Conservation (phyloP, 2,888 invertebrate species). For the Hirtodrosophila alboralis region DNA sequence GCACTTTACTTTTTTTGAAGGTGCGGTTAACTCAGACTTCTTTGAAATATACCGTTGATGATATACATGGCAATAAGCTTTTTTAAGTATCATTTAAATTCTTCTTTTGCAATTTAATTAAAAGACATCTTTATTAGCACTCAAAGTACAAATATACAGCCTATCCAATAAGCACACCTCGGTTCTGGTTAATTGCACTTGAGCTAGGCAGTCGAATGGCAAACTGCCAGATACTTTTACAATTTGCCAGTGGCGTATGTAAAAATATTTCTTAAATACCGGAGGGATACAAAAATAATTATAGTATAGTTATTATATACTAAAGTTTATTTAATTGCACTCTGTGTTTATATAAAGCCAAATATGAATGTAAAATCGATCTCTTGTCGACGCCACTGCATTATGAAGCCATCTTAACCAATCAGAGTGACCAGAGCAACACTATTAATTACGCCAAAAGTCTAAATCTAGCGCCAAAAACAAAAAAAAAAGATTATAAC, state of each 20-base stretch:
- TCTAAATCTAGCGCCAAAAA: constrained; percentile 57
- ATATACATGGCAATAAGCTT: constrained; percentile 1
- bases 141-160: constrained; percentile 16
- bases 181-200: constrained; percentile 40
- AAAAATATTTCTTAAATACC: too few relatives aligned
- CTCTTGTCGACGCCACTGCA: too few relatives aligned
- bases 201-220: constrained; percentile 10
- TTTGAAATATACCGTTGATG: constrained; percentile 8
- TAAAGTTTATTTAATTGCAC: too few relatives aligned
- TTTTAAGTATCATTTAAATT: constrained; percentile 40
- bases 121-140: constrained; percentile 58
- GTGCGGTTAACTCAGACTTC: neutral
- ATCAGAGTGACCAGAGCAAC: constrained; percentile 48
- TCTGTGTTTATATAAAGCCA: too few relatives aligned
- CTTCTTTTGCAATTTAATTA: constrained; percentile 59
- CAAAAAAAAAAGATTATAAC: constrained; percentile 35
- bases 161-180: constrained; percentile 24
- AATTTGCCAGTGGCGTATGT: too few relatives aligned
- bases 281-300: too few relatives aligned
- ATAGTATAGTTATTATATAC: too few relatives aligned
- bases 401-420: constrained; percentile 49
- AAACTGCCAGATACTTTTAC: constrained; percentile 1
- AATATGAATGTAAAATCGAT: too few relatives aligned
- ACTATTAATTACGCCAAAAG: constrained; percentile 63
- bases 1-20: too few relatives aligned